Percentiles rank a stretch among this genome's conserved stretches.
phyloP scores from a whole-genome alignment of 2,888 invertebrate species.

The Amorpha juglandis region DNA sequence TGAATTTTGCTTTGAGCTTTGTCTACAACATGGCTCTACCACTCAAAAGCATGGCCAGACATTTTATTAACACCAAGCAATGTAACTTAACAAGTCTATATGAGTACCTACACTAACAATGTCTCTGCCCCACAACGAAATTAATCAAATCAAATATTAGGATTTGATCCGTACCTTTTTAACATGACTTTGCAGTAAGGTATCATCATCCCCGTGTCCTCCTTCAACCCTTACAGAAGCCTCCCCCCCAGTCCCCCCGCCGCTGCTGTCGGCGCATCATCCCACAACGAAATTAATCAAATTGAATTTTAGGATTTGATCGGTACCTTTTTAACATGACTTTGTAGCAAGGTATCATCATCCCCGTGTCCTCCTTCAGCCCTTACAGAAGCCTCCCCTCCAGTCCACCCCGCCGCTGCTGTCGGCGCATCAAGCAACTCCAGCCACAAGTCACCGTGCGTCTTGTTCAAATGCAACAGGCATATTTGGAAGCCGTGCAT shows the following conservation, averaged over 20 bases:
- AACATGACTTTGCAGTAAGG: slow-evolving; percentile 49
- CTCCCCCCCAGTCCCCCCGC: slow-evolving; percentile 81
- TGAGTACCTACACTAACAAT: too few relatives aligned
- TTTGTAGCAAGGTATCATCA: slow-evolving; percentile 59
- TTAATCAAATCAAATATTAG: too few relatives aligned
- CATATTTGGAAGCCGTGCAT: slow-evolving; percentile 92
- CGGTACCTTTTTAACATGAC: slow-evolving; percentile 59
- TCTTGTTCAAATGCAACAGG: slow-evolving; percentile 82
- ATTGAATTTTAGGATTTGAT: too few relatives aligned
- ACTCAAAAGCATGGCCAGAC: too few relatives aligned
- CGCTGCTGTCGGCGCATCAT: slow-evolving; percentile 75
- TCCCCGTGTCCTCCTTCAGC: slow-evolving; percentile 59
- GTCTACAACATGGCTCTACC: too few relatives aligned
- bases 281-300: too few relatives aligned
- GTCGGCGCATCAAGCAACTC: slow-evolving; percentile 84
- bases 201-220: slow-evolving; percentile 59
- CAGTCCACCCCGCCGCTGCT: slow-evolving; percentile 85
- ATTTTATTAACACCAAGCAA: too few relatives aligned
- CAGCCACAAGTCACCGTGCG: slow-evolving; percentile 75
- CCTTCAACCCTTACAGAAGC: slow-evolving; percentile 63
- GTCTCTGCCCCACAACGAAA: too few relatives aligned
- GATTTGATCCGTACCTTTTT: slow-evolving; percentile 59
- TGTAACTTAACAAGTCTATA: too few relatives aligned
- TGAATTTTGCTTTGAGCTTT: too few relatives aligned
- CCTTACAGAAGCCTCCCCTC: slow-evolving; percentile 61